These are phyloP conservation scores for Psephotus haematonotus DNA, from an alignment of 2,113 vertebrate species.

Conservation along the genomic window DNA sequence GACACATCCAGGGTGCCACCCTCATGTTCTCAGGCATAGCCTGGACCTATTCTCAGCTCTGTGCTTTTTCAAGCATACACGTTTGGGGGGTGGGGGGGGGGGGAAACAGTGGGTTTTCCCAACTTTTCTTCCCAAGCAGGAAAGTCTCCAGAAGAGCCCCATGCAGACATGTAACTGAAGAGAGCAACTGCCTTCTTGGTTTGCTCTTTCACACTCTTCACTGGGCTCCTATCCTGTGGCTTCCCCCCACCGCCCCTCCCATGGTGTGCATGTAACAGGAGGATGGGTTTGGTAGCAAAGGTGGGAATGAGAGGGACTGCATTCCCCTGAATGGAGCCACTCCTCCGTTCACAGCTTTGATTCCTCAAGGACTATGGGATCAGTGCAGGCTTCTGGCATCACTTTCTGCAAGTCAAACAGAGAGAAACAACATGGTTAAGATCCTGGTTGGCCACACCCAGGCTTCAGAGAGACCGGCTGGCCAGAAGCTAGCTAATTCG, in stretches of 20 bases:
- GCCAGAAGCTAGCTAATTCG: not conserved
- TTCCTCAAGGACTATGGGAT: slow-evolving; percentile 25
- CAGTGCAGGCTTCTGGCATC: not conserved
- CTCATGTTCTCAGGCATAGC: not conserved
- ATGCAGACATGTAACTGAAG: not conserved
- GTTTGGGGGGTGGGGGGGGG: not conserved
- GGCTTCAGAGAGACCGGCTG: not conserved
- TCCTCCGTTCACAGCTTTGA: slow-evolving; percentile 18
- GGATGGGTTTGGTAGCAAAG: not conserved
- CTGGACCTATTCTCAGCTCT: not conserved
- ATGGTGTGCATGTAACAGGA: not conserved
- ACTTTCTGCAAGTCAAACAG: slow-evolving; percentile 53
- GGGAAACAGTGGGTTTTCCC: not conserved
- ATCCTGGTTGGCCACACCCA: not conserved
- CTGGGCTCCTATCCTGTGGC: not conserved
- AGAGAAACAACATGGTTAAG: slow-evolving; percentile 14
- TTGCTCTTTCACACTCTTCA: not conserved
- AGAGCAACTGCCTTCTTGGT: not conserved
- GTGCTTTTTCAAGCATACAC: not conserved
- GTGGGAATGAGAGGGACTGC: not conserved
- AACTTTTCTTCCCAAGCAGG: not conserved
- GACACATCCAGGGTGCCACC: not conserved
- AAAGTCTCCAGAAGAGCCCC: not conserved
- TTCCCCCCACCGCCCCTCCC: not conserved
- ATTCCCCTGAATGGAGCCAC: not conserved